phyloP scores from a whole-genome alignment of 92 coral and sea anemone genomes.

The Anthopleura xanthogrammica region DNA sequence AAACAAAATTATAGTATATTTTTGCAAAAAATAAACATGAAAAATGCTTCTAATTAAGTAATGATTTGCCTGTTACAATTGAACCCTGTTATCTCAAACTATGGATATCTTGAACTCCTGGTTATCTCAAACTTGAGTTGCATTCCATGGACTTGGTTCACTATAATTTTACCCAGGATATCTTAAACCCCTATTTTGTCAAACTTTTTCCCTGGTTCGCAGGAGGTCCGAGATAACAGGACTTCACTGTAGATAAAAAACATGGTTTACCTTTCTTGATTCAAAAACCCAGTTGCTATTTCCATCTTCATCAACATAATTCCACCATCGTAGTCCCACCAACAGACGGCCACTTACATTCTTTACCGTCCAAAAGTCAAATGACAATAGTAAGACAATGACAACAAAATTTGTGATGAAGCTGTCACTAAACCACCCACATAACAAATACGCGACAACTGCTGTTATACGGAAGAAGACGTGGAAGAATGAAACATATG shows the following conservation, averaged over 20 bases:
- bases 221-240: no score
- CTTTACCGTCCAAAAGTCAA: constrained; percentile 99
- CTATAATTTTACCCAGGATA: no score
- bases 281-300: constrained; percentile 99
- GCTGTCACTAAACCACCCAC: constrained; percentile 93
- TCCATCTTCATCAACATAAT: constrained; percentile 98
- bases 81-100: no score
- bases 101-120: no score
- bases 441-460: constrained; percentile 81
- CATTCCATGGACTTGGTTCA: no score
- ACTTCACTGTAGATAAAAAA: not conserved
- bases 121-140: no score
- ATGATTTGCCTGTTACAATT: no score
- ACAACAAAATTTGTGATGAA: constrained; percentile 91
- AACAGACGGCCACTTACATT: constrained; percentile 93
- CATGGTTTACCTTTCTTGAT: constrained; percentile 80
- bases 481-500: constrained; percentile 77
- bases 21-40: no score
- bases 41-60: not conserved
- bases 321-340: constrained; percentile 99
- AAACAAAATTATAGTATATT: not conserved
- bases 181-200: no score
- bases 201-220: no score
- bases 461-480: constrained; percentile 85
- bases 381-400: constrained; percentile 84